A percentile compares a stretch with the other conserved stretches of the same genome.
phyloP scores from a whole-genome alignment of 2,113 vertebrate species.

The Solenodon paradoxus region DNA sequence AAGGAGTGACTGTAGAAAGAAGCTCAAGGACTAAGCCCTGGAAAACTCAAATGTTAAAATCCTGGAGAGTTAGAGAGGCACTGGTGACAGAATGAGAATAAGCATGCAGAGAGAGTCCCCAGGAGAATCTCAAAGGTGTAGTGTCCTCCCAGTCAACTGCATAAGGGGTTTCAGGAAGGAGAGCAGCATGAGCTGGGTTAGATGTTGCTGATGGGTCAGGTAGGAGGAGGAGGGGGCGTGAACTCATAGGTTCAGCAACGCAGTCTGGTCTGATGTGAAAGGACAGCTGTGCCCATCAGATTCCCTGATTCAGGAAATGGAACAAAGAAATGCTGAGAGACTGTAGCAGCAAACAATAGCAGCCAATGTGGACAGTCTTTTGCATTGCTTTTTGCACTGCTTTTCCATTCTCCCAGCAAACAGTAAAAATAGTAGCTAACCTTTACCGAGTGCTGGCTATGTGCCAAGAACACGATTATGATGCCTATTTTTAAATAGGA shows the following conservation, averaged over 20 bases:
- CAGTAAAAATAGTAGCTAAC: slow-evolving; percentile 75
- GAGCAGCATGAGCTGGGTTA: not conserved
- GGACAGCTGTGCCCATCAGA: slow-evolving; percentile 43
- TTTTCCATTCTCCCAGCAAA: slow-evolving; percentile 50
- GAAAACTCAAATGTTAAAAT: not conserved
- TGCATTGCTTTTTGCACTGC: slow-evolving; percentile 38
- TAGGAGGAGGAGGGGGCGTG: not conserved
- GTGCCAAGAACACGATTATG: slow-evolving; percentile 65
- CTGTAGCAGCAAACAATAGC: slow-evolving; percentile 13
- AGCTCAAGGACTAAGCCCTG: not conserved
- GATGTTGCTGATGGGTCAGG: not conserved
- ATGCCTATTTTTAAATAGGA: slow-evolving; percentile 70
- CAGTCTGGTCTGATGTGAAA: not conserved
- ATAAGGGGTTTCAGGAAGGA: not conserved
- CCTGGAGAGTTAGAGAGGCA: not conserved
- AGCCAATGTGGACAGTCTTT: slow-evolving; percentile 22
- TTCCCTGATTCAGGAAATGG: not conserved
- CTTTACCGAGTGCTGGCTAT: slow-evolving; percentile 61
- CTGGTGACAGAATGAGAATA: not conserved
- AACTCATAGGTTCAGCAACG: not conserved
- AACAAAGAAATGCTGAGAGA: slow-evolving; percentile 20
- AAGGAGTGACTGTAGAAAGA: not conserved
- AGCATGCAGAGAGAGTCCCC: not conserved
- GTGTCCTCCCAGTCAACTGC: not conserved
- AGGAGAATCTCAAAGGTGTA: not conserved